Evolutionary conservation across 2,888 invertebrate species (phyloP), one percentile per base, ranked within the genome.

Genomic region (Hypercompe scribonia): DNA sequence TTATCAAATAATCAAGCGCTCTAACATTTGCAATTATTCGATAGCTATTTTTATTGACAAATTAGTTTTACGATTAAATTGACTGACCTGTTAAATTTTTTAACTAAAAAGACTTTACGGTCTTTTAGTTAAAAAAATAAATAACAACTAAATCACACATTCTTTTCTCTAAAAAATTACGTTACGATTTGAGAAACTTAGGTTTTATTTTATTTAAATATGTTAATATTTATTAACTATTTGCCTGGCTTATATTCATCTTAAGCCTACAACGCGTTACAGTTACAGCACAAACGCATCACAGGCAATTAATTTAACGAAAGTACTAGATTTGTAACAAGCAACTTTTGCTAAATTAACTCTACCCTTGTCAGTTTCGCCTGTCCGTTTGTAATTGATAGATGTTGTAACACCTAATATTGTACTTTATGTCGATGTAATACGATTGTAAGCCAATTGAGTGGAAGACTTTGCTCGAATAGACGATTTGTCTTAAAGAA

Each of bases 341-440:
- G 39, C 36, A 54, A 65, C 65, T 65, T 65, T 64, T 64, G 31
- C 28, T 33, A 69, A 69, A 69, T 65, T 65, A 73, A 69, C 65
- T 73, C 28, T 46, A 63, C 42, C 69, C 69, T 15, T 28, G 68
- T 68, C 68, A 39, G 18, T 58, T 36, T 58, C 68, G 58, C 31
- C 21, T n/a, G 65, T 39, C 58, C n/a, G 34, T 65, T 24, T 65
- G 36, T 24, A 36, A 65, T 65, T 65, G 65, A 65, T 65, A 39
- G 65, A 36, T 39, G 65, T 65, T 18, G 24, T 36, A n/a, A n/a
- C 28, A 42, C 36, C n/a, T 71, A 33, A 34, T 50, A 31, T 8
- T 11, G 15, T 58, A 10, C 18, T 70, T 46, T 66, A 36, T 75
- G 46, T 42, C 63, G 34, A 18, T 33, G 63, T 34, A 33, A 64